Evolutionary conservation across 1,140 invertebrate species (phyloP).

Genomic region (Sitobion miscanthi): DNA sequence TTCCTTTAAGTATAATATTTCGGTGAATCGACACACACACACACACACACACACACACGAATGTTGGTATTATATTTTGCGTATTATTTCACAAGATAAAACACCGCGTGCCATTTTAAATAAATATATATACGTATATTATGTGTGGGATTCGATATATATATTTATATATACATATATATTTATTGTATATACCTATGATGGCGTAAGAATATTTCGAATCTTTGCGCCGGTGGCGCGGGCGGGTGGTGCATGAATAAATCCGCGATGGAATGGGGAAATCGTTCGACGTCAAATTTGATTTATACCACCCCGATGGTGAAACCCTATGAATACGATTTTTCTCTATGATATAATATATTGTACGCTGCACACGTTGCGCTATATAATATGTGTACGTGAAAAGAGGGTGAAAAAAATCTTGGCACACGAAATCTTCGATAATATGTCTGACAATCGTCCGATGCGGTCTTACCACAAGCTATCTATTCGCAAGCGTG

Average conservation of each 20-base stretch:
- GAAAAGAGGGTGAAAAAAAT: slow-evolving; percentile 2
- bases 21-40: neutral
- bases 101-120: slow-evolving; percentile 26
- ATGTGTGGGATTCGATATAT: neutral
- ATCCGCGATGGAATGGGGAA: slow-evolving; percentile 10
- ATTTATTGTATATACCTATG: neutral
- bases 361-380: neutral
- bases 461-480: neutral
- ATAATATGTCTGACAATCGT: slow-evolving; percentile 39
- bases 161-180: neutral
- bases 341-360: slow-evolving; percentile 32
- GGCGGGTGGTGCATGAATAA: neutral
- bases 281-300: slow-evolving; percentile 49
- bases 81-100: slow-evolving; percentile 49
- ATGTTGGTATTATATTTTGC: neutral
- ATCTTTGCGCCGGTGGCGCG: neutral
- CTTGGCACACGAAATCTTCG: neutral
- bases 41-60: neutral
- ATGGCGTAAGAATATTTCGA: slow-evolving; percentile 18
- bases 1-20: slow-evolving; percentile 41
- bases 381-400: neutral
- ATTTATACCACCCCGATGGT: slow-evolving; percentile 44
- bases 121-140: neutral
- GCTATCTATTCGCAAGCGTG: neutral
- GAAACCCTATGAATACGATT: slow-evolving; percentile 48